Conservation (phyloP, 2,888 invertebrate species). For the Ferdinandea cuprea region DNA sequence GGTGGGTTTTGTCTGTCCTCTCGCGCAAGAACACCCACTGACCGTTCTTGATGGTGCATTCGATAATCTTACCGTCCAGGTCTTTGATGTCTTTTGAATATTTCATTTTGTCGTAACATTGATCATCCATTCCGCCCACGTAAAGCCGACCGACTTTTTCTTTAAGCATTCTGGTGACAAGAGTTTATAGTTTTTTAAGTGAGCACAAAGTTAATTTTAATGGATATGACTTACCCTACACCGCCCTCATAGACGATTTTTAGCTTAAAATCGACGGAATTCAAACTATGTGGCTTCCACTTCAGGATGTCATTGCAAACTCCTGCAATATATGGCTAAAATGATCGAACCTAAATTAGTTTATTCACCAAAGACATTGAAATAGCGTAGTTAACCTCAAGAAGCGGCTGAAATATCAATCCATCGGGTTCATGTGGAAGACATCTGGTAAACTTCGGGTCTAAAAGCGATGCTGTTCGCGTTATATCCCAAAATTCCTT, state of each 20-base stretch:
- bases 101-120: slow-evolving; percentile 89
- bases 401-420: slow-evolving; percentile 97
- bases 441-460: slow-evolving; percentile 93
- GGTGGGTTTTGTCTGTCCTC: slow-evolving; percentile 97
- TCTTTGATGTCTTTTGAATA: slow-evolving; percentile 90
- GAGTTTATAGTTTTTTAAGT: slow-evolving; percentile 40
- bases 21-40: slow-evolving; percentile 98
- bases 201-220: background rate
- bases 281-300: slow-evolving; percentile 97
- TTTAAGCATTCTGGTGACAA: slow-evolving; percentile 86
- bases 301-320: slow-evolving; percentile 93
- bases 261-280: slow-evolving; percentile 97
- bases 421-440: slow-evolving; percentile 98
- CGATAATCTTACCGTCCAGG: slow-evolving; percentile 96
- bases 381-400: too few relatives aligned
- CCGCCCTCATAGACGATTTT: slow-evolving; percentile 90
- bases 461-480: slow-evolving; percentile 87
- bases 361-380: too few relatives aligned
- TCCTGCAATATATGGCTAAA: slow-evolving; percentile 92
- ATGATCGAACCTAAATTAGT: background rate
- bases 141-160: slow-evolving; percentile 89
- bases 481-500: slow-evolving; percentile 96
- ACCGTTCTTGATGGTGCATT: slow-evolving; percentile 92
- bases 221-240: slow-evolving; percentile 85
- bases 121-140: slow-evolving; percentile 88